A percentile compares a stretch with the other conserved stretches of the same genome.
Conservation (phyloP, 2,113 vertebrate species). For the Ptyas mucosa region DNA sequence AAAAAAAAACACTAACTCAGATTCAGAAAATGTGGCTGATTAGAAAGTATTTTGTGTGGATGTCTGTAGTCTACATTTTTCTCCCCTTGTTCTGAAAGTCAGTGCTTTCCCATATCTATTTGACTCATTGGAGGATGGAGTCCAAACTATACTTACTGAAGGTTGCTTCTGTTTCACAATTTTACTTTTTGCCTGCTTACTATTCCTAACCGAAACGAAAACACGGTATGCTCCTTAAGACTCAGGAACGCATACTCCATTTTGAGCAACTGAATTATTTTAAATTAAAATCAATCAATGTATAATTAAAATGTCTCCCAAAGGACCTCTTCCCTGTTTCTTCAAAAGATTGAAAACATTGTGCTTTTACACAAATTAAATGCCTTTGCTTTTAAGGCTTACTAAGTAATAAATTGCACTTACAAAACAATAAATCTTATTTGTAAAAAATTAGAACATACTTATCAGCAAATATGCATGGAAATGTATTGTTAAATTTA, state of each 20-base stretch:
- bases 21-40: background rate
- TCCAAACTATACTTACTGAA: background rate
- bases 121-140: background rate
- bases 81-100: background rate
- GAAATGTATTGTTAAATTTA: background rate
- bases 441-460: background rate
- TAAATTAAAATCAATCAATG: background rate
- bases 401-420: background rate
- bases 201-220: background rate
- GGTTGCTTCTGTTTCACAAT: background rate
- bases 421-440: background rate
- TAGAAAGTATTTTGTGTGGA: background rate
- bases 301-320: background rate
- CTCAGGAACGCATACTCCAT: background rate
- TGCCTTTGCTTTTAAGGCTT: background rate
- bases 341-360: background rate
- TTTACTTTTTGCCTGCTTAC: background rate
- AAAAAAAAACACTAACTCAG: background rate
- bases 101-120: background rate
- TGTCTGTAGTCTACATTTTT: background rate
- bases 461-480: background rate
- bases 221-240: background rate
- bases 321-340: background rate
- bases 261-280: background rate
- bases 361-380: background rate